A percentile compares a stretch with the other conserved stretches of the same genome.
Conservation (phyloP, 2,888 invertebrate species). For the Bugula neritina region DNA sequence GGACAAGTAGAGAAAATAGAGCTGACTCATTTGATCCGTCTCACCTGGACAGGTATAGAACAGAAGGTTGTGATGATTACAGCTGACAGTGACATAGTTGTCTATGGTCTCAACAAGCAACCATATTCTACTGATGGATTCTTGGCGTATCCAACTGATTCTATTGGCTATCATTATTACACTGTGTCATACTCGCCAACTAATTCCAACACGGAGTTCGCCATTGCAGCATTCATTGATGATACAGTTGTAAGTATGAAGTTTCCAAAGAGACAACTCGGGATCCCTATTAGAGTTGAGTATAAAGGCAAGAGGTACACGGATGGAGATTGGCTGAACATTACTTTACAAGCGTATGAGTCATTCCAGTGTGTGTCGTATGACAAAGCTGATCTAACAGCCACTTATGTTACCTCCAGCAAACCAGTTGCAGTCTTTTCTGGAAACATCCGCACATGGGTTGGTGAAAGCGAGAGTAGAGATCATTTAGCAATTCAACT, state of each 20-base stretch:
- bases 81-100: constrained; percentile 12
- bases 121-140: constrained; percentile 21
- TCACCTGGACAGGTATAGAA: constrained; percentile 9
- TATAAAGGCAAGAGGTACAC: not conserved
- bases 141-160: constrained; percentile 23
- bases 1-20: constrained; percentile 15
- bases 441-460: constrained; percentile 10
- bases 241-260: constrained; percentile 10
- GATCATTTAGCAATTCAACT: constrained; percentile 17
- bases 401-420: not conserved
- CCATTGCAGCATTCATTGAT: not conserved
- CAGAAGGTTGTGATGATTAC: not conserved
- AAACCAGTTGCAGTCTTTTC: constrained; percentile 27
- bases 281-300: not conserved
- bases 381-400: constrained; percentile 21
- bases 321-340: constrained; percentile 15
- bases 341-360: constrained; percentile 19
- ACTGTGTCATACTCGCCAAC: constrained; percentile 26
- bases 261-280: not conserved
- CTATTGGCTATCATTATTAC: constrained; percentile 22
- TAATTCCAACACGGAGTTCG: constrained; percentile 11
- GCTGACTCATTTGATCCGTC: not conserved
- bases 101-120: constrained; percentile 17
- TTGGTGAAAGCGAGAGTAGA: constrained; percentile 13
- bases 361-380: constrained; percentile 18